These are phyloP conservation scores for Parauchenoglanis punctatus DNA, from an alignment of 2,797 vertebrate species.

Conservation along the genomic window DNA sequence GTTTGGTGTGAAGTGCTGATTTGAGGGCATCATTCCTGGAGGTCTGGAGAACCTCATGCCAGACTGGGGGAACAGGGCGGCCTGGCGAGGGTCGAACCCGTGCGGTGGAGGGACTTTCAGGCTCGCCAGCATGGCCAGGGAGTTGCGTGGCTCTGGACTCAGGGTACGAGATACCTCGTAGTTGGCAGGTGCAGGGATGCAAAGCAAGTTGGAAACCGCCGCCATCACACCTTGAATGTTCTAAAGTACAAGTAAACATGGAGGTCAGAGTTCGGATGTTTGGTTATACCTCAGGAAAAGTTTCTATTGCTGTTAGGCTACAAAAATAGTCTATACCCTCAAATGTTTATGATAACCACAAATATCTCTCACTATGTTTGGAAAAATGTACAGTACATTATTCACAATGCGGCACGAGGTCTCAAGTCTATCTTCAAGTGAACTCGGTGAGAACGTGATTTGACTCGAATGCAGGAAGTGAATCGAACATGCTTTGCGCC, in stretches of 20 bases:
- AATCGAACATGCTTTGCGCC: background rate
- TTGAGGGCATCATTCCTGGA: conserved; percentile 63
- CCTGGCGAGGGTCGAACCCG: conserved; percentile 72
- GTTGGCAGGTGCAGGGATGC: conserved; percentile 81
- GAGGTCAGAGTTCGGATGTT: background rate
- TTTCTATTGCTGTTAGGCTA: background rate
- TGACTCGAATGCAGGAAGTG: background rate
- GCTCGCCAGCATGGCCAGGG: conserved; percentile 68
- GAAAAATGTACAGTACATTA: background rate
- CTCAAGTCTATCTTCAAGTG: background rate
- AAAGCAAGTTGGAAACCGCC: conserved; percentile 86
- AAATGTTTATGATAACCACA: background rate
- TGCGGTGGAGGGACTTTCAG: conserved; percentile 66
- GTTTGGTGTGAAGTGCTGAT: conserved; percentile 42
- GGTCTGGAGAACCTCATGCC: conserved; percentile 68
- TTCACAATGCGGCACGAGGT: background rate
- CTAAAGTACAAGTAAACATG: conserved; percentile 66
- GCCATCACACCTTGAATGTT: conserved; percentile 88
- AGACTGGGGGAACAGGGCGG: conserved; percentile 69
- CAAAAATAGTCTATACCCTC: background rate
- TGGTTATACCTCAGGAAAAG: background rate
- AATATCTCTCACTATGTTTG: background rate
- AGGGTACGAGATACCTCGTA: conserved; percentile 80
- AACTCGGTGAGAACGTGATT: background rate
- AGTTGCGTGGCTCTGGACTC: conserved; percentile 65